These are phyloP conservation scores for Phortica okadai DNA, from an alignment of 2,888 invertebrate genomes.

Conservation along the genomic window DNA sequence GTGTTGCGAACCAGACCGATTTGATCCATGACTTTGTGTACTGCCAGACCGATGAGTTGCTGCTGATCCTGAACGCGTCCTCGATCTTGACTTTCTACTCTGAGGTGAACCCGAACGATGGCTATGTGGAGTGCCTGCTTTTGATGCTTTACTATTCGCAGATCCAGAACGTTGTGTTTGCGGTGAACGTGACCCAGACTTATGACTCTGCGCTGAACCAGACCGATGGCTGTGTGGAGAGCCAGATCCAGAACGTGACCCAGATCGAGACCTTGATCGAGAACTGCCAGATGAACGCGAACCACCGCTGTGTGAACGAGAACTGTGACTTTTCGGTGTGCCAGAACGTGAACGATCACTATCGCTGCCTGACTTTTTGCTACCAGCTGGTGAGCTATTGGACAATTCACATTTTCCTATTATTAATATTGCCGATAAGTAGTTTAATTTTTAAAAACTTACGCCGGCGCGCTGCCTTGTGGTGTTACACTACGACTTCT, in stretches of 20 bases:
- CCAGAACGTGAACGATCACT: slow-evolving; percentile 75
- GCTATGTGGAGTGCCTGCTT: slow-evolving; percentile 36
- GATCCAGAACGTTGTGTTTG: background rate
- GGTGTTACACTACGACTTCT: slow-evolving; percentile 71
- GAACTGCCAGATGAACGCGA: slow-evolving; percentile 43
- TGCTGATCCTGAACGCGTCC: slow-evolving; percentile 43
- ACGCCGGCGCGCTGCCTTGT: slow-evolving; percentile 62
- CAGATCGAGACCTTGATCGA: slow-evolving; percentile 35
- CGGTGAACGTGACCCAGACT: background rate
- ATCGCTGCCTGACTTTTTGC: slow-evolving; percentile 65
- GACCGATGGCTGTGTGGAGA: slow-evolving; percentile 48
- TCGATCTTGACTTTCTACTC: slow-evolving; percentile 32
- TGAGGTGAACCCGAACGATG: slow-evolving; percentile 36
- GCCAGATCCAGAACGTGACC: slow-evolving; percentile 46
- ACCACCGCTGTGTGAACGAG: slow-evolving; percentile 48
- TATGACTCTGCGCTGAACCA: slow-evolving; percentile 23
- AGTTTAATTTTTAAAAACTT: slow-evolving; percentile 10
- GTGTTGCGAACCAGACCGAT: slow-evolving; percentile 36
- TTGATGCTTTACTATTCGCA: background rate
- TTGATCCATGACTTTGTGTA: slow-evolving; percentile 26
- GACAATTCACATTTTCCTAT: background rate
- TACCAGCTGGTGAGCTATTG: slow-evolving; percentile 60
- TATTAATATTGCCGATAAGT: background rate
- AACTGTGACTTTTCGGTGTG: slow-evolving; percentile 75
- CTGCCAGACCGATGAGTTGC: slow-evolving; percentile 47